Evolutionary conservation across 2,797 vertebrate species (phyloP).

Genomic region (Okamejei kenojei): DNA sequence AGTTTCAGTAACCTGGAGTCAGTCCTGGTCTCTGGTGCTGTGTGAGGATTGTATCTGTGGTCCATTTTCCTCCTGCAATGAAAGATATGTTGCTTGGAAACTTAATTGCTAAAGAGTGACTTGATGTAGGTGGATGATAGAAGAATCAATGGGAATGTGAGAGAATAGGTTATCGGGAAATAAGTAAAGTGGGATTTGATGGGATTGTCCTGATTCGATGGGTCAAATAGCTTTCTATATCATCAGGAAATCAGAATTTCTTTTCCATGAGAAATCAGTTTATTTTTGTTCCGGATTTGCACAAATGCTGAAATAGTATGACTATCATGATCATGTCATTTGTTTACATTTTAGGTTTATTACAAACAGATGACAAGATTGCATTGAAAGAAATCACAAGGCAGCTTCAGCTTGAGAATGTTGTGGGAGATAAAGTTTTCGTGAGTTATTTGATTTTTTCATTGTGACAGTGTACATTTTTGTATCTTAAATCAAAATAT

Average conservation of each 20-base stretch:
- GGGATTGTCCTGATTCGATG: too few relatives aligned
- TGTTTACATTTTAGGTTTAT: conserved; percentile 63
- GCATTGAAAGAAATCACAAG: conserved; percentile 91
- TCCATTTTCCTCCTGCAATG: too few relatives aligned
- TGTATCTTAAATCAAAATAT: not conserved
- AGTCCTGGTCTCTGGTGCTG: too few relatives aligned
- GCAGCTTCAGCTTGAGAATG: conserved; percentile 87
- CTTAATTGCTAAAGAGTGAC: too few relatives aligned
- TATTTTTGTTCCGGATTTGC: conserved; percentile 39
- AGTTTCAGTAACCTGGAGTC: too few relatives aligned
- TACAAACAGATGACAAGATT: conserved; percentile 84
- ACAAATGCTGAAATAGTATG: not conserved
- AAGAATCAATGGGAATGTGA: too few relatives aligned
- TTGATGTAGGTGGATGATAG: too few relatives aligned
- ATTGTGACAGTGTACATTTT: not conserved
- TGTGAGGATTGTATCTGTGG: too few relatives aligned
- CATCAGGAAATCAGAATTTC: not conserved
- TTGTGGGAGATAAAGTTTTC: conserved; percentile 93
- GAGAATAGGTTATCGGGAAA: too few relatives aligned
- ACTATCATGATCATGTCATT: not conserved
- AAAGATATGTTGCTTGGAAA: too few relatives aligned
- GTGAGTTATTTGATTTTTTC: conserved; percentile 57
- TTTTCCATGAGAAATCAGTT: not conserved
- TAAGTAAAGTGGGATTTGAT: too few relatives aligned
- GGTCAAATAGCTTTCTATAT: not conserved